Conservation (phyloP, 2,888 invertebrate genomes). For the Meteorus cinctellus region DNA sequence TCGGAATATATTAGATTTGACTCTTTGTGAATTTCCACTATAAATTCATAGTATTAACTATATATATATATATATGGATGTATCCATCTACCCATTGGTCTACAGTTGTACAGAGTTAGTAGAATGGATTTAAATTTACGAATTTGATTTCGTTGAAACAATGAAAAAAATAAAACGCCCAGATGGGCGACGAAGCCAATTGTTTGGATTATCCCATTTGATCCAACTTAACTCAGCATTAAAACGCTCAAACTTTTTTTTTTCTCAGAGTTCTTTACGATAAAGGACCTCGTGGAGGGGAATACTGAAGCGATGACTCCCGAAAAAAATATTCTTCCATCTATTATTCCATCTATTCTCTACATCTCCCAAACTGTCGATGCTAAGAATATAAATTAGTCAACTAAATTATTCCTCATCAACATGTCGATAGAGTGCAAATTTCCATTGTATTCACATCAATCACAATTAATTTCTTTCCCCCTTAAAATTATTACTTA, state of each 20-base stretch:
- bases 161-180: neutral
- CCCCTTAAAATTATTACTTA: no score
- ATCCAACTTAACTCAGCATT: slow-evolving; percentile 9
- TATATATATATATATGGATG: neutral
- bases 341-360: no score
- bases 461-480: no score
- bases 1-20: neutral
- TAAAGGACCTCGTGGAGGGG: no score
- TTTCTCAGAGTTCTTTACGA: neutral
- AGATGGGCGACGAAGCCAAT: slow-evolving; percentile 8
- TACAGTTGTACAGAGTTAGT: neutral
- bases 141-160: slow-evolving; percentile 20
- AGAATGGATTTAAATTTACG: slow-evolving; percentile 10
- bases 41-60: neutral
- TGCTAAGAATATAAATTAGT: no score
- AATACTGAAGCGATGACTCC: neutral
- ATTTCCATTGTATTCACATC: no score
- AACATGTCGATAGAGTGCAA: no score
- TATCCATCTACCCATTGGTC: neutral
- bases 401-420: no score
- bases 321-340: neutral
- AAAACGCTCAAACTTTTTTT: neutral
- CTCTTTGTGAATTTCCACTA: neutral
- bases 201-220: slow-evolving; percentile 10
- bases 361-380: no score